phyloP scores from a whole-genome alignment of 2,797 vertebrate genomes.

The Channallabes apus region DNA sequence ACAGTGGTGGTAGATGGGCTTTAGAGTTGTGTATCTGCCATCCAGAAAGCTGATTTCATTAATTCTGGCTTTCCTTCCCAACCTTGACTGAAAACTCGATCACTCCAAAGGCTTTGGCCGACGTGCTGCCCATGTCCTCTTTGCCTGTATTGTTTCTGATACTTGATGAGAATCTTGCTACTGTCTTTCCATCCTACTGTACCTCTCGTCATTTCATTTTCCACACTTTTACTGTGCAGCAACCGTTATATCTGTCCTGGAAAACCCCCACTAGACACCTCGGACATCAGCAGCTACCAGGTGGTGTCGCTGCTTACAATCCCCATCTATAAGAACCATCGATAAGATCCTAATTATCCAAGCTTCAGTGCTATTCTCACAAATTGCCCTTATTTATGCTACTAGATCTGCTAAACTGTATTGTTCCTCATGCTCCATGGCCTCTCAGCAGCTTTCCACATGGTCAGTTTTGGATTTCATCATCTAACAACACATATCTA shows the following conservation, averaged over 20 bases:
- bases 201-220: neutral
- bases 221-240: neutral
- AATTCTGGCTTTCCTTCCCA: neutral
- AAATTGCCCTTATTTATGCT: neutral
- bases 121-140: neutral
- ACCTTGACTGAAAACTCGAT: neutral
- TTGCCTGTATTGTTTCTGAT: neutral
- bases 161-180: neutral
- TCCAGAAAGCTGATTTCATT: neutral
- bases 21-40: neutral
- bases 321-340: neutral
- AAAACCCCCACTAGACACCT: neutral
- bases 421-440: neutral
- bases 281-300: neutral
- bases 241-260: neutral
- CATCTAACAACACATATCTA: neutral
- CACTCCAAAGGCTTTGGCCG: neutral
- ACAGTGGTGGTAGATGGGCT: neutral
- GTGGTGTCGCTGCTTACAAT: neutral
- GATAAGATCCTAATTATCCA: no score
- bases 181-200: neutral
- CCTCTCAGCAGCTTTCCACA: neutral
- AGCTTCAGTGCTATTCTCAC: neutral
- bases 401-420: neutral
- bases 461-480: neutral